These are phyloP conservation scores for Automeris io DNA, from an alignment of 2,888 invertebrate species.

Conservation along the genomic window DNA sequence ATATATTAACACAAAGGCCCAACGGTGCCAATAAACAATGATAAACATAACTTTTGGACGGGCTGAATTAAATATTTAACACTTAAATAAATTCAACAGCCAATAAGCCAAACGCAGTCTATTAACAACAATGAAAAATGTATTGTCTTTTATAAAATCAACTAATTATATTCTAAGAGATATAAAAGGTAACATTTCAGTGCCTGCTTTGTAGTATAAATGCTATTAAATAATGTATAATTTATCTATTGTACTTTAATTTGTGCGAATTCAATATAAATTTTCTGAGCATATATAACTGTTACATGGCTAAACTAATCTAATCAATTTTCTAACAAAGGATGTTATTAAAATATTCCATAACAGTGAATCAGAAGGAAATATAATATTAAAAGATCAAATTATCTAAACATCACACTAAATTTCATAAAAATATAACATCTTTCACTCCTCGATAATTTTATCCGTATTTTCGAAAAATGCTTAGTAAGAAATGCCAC, in stretches of 20 bases:
- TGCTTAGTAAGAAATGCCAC: too few species aligned
- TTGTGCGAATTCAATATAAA: constrained; percentile 19
- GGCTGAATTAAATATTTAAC: constrained; percentile 11
- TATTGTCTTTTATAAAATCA: constrained; percentile 10
- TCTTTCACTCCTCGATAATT: constrained; percentile 16
- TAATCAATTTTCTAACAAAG: not conserved
- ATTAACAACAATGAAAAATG: constrained; percentile 4
- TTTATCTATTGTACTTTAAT: constrained; percentile 9
- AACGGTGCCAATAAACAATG: too few species aligned
- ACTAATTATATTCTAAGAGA: not conserved
- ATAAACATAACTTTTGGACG: constrained; percentile 11
- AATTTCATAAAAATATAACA: constrained; percentile 9
- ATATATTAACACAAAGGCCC: too few species aligned
- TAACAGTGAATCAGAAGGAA: too few species aligned
- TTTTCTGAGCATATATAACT: not conserved
- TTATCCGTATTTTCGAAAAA: too few species aligned
- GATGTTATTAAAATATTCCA: too few species aligned
- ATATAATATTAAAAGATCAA: too few species aligned
- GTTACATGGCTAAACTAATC: not conserved
- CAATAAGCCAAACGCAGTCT: constrained; percentile 7
- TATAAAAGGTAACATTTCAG: not conserved
- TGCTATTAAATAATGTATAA: constrained; percentile 5
- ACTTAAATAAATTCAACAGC: constrained; percentile 4
- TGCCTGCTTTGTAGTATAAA: not conserved
- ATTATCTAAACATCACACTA: too few species aligned